phyloP scores from a whole-genome alignment of 2,113 vertebrate genomes.

The Stictonetta naevosa region DNA sequence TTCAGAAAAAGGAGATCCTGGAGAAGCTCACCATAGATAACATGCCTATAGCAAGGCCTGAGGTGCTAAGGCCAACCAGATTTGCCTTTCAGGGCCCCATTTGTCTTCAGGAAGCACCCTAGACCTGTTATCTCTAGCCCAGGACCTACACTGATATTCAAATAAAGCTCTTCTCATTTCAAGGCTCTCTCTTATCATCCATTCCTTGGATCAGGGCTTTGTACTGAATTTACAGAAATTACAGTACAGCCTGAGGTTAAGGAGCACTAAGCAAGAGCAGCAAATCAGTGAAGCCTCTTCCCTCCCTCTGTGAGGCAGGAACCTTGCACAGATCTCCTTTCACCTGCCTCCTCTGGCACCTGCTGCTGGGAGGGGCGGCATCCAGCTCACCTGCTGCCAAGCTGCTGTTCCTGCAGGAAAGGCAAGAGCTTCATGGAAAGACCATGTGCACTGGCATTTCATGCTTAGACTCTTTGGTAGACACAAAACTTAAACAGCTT shows the following conservation, averaged over 20 bases:
- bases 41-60: neutral
- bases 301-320: neutral
- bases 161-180: neutral
- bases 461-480: neutral
- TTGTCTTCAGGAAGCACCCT: neutral
- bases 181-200: neutral
- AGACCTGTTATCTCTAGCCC: neutral
- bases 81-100: neutral
- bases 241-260: neutral
- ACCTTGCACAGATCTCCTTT: neutral
- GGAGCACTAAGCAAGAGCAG: neutral
- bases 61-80: neutral
- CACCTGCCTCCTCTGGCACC: neutral
- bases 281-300: neutral
- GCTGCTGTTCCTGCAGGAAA: neutral
- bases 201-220: neutral
- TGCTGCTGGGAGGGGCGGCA: neutral
- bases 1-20: neutral
- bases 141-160: neutral
- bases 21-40: neutral
- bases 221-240: neutral
- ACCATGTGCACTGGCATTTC: neutral
- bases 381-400: neutral
- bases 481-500: neutral
- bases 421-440: neutral